Evolutionary conservation across 2,113 vertebrate genomes (phyloP).

Genomic region (Condylura cristata): DNA sequence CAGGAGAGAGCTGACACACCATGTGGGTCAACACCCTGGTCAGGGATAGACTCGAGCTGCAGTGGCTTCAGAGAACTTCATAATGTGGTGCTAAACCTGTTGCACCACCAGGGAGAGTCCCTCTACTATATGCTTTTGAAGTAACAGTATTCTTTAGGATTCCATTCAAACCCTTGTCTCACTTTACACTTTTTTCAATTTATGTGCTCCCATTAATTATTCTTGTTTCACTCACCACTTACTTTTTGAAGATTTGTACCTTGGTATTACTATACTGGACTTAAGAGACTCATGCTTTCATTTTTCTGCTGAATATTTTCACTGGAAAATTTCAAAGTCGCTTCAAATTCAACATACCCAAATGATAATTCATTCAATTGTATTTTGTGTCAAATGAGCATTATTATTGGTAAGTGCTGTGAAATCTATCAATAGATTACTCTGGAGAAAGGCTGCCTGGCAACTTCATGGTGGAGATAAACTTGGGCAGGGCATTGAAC

Average conservation of each 20-base stretch:
- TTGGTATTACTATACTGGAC: background rate
- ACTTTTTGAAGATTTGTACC: conserved; percentile 9
- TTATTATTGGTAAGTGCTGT: background rate
- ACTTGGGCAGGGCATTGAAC: background rate
- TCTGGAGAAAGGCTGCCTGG: background rate
- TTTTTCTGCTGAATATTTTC: conserved; percentile 20
- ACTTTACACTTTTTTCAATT: background rate
- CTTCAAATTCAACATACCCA: background rate
- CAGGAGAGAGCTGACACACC: too few relatives aligned
- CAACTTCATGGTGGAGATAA: background rate
- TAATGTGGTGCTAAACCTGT: too few relatives aligned
- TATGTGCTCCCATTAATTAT: background rate
- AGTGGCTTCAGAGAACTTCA: too few relatives aligned
- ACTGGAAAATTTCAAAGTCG: background rate
- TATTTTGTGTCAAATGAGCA: background rate
- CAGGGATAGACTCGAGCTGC: too few relatives aligned
- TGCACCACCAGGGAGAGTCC: too few relatives aligned
- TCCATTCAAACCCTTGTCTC: background rate
- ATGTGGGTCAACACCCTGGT: too few relatives aligned
- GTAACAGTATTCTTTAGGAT: background rate
- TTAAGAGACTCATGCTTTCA: background rate
- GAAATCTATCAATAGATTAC: background rate
- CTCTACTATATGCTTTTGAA: background rate
- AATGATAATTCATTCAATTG: background rate
- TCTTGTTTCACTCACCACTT: background rate